These are phyloP conservation scores for Taurulus bubalis DNA, from an alignment of 2,113 vertebrate genomes.

Conservation along the genomic window DNA sequence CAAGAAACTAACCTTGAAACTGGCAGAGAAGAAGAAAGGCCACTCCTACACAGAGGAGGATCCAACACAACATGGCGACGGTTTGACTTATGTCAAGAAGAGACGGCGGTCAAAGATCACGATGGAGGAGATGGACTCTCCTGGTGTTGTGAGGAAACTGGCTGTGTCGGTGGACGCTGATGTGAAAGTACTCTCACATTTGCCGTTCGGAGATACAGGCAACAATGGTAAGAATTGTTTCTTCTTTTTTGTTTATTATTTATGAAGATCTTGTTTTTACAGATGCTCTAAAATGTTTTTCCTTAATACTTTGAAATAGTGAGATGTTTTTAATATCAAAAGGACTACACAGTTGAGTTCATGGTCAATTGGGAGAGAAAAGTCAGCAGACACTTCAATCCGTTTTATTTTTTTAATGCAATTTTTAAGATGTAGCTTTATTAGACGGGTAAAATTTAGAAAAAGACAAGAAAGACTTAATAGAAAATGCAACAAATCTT, in stretches of 20 bases:
- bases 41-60: slow-evolving; percentile 31
- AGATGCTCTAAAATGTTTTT: neutral
- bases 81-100: slow-evolving; percentile 56
- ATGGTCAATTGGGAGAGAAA: neutral
- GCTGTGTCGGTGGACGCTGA: slow-evolving; percentile 63
- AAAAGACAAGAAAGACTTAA: neutral
- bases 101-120: slow-evolving; percentile 78
- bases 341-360: neutral
- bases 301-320: neutral
- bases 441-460: neutral
- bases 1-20: slow-evolving; percentile 81
- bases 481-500: neutral
- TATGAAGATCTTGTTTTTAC: neutral
- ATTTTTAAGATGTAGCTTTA: neutral
- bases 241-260: neutral
- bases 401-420: neutral
- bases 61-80: neutral
- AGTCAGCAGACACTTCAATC: neutral
- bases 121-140: slow-evolving; percentile 82
- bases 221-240: slow-evolving; percentile 38
- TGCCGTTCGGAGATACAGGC: slow-evolving; percentile 4
- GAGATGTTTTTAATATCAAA: neutral
- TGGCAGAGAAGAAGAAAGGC: slow-evolving; percentile 75
- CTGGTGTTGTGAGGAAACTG: slow-evolving; percentile 84
- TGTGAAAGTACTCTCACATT: neutral